Evolutionary conservation across 2,888 invertebrate species (phyloP).

Genomic region (Apodemia zela): DNA sequence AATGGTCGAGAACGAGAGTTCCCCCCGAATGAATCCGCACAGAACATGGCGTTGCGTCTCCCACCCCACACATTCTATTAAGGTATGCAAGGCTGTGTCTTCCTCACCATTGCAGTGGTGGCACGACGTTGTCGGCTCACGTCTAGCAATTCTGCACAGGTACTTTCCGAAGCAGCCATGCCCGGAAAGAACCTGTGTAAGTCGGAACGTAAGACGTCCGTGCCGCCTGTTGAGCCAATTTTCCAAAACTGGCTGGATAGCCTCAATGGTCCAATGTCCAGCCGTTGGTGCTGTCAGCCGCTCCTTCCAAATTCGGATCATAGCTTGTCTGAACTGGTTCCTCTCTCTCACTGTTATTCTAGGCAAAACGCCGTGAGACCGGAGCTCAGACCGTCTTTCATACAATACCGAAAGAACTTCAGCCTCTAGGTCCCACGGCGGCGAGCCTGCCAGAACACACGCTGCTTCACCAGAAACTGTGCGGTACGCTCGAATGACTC

Average conservation of each 20-base stretch:
- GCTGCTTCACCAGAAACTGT: not conserved
- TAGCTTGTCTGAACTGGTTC: not conserved
- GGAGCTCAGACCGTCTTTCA: not conserved
- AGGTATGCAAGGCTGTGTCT: too few species aligned
- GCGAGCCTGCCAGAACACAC: not conserved
- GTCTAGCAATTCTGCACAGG: too few species aligned
- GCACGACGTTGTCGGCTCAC: too few species aligned
- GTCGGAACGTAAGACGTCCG: too few species aligned
- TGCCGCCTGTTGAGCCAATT: not conserved
- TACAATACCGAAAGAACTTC: not conserved
- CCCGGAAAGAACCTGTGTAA: too few species aligned
- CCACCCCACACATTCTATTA: too few species aligned
- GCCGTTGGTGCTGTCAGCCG: not conserved
- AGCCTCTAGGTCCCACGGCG: conserved; percentile 2
- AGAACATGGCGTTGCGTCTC: too few species aligned
- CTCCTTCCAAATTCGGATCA: not conserved
- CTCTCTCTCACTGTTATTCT: not conserved
- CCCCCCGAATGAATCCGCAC: too few species aligned
- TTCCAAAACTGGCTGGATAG: not conserved
- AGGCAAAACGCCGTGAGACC: not conserved
- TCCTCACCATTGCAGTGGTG: too few species aligned
- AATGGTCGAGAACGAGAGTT: too few species aligned
- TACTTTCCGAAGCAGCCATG: too few species aligned
- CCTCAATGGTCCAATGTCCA: not conserved
- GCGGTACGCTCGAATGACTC: not conserved